A percentile compares a stretch with the other conserved stretches of the same genome.
Conservation (phyloP, 2,797 vertebrate genomes). For the Premnoplex brunnescens region DNA sequence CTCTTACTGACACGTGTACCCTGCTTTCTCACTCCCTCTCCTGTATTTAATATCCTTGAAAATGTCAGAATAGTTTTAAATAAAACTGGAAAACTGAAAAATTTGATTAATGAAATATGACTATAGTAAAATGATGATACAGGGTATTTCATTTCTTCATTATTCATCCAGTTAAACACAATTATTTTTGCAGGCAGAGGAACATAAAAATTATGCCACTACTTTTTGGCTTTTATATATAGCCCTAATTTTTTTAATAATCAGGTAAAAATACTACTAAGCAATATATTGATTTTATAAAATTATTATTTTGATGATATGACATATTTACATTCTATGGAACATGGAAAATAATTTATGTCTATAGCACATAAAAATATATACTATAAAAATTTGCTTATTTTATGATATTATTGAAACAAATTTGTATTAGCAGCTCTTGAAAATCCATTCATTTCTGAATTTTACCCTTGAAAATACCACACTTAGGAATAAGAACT, state of each 20-base stretch:
- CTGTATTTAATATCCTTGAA: not conserved
- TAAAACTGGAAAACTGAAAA: not conserved
- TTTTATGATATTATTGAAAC: not conserved
- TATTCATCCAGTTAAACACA: not conserved
- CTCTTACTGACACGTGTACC: not conserved
- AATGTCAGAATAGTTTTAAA: not conserved
- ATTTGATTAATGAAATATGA: not conserved
- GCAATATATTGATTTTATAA: not conserved
- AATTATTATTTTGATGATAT: not conserved
- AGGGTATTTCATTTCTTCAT: not conserved
- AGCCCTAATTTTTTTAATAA: not conserved
- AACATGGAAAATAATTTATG: not conserved
- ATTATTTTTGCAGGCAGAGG: not conserved
- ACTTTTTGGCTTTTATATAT: not conserved
- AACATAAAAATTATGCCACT: not conserved
- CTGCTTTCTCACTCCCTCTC: not conserved
- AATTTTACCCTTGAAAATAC: not conserved
- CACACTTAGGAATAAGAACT: not conserved
- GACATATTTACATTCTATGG: not conserved
- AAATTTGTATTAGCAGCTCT: accelerated
- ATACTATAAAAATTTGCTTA: not conserved
- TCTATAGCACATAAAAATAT: not conserved
- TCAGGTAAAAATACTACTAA: not conserved
- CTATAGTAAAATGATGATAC: not conserved
- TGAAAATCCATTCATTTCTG: not conserved